phyloP scores from a whole-genome alignment of 1,140 invertebrate species.

The Eriocheir sinensis region DNA sequence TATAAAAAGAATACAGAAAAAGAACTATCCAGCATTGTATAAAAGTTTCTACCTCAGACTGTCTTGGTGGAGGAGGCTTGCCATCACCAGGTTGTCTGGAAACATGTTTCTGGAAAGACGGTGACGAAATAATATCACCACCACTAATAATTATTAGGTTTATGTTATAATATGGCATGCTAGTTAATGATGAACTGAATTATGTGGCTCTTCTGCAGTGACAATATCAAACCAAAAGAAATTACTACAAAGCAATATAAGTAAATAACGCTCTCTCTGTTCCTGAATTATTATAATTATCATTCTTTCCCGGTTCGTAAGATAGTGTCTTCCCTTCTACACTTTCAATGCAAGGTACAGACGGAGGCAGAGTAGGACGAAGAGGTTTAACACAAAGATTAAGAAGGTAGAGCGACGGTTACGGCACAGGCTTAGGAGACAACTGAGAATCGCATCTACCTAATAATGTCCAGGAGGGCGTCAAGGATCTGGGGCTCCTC shows the following conservation, averaged over 20 bases:
- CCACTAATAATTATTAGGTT: not conserved
- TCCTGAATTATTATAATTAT: too few species aligned
- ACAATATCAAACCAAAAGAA: too few species aligned
- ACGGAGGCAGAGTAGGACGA: not conserved
- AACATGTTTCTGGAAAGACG: conserved; percentile 83
- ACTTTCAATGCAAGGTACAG: not conserved
- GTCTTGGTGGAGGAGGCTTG: conserved; percentile 81
- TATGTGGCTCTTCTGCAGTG: too few species aligned
- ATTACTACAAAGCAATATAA: too few species aligned
- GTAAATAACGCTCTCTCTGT: not conserved
- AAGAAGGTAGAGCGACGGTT: not conserved
- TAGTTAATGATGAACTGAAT: too few species aligned
- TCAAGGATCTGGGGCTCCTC: conserved; percentile 82
- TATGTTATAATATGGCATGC: too few species aligned
- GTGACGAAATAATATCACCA: not conserved
- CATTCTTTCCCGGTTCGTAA: too few species aligned
- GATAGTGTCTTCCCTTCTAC: not conserved
- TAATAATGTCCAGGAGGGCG: conserved; percentile 85
- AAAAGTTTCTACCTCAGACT: conserved; percentile 66
- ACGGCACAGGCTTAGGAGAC: not conserved
- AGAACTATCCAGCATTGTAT: too few species aligned
- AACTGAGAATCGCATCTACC: conserved; percentile 81
- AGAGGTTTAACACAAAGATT: not conserved
- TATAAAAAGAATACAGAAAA: too few species aligned
- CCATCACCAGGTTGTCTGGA: conserved; percentile 84